phyloP scores from a whole-genome alignment of 2,888 invertebrate species.

The Sphaerophoria taeniata region DNA sequence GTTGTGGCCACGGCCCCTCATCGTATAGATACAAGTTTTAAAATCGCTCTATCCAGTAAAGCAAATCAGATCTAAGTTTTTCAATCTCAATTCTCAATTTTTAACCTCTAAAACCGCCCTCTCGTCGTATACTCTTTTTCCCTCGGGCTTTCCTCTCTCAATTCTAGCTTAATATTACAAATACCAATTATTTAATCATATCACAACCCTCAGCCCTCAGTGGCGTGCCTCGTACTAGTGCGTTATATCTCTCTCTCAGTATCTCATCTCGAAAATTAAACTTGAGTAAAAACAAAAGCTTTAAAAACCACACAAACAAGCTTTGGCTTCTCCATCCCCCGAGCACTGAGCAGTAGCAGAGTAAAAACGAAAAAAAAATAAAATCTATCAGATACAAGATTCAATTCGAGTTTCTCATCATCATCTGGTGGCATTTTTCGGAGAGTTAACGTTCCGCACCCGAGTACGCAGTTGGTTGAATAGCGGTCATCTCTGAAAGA shows the following conservation, averaged over 20 bases:
- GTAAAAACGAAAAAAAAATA: background rate
- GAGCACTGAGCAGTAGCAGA: background rate
- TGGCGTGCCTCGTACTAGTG: background rate
- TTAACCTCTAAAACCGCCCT: background rate
- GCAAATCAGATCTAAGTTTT: conserved; percentile 32
- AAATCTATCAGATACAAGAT: conserved; percentile 58
- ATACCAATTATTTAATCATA: conserved; percentile 24
- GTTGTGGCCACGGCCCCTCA: background rate
- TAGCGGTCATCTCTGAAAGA: conserved; percentile 51
- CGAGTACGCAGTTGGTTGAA: conserved; percentile 60
- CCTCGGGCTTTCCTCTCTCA: conserved; percentile 40
- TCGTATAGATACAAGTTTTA: conserved; percentile 21
- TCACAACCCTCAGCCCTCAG: too few species aligned
- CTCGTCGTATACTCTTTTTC: background rate
- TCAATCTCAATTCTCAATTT: conserved; percentile 13
- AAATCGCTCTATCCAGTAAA: conserved; percentile 43
- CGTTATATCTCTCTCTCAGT: background rate
- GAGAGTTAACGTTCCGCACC: conserved; percentile 65
- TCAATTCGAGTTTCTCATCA: conserved; percentile 66
- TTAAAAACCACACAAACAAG: conserved; percentile 15
- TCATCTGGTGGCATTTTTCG: conserved; percentile 68
- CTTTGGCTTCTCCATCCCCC: conserved; percentile 50
- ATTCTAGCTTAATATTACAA: conserved; percentile 14
- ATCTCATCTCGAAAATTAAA: conserved; percentile 1
- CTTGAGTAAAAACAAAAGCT: conserved; percentile 59